phyloP scores from a whole-genome alignment of 2,113 vertebrate genomes.

The Eclectus roratus region DNA sequence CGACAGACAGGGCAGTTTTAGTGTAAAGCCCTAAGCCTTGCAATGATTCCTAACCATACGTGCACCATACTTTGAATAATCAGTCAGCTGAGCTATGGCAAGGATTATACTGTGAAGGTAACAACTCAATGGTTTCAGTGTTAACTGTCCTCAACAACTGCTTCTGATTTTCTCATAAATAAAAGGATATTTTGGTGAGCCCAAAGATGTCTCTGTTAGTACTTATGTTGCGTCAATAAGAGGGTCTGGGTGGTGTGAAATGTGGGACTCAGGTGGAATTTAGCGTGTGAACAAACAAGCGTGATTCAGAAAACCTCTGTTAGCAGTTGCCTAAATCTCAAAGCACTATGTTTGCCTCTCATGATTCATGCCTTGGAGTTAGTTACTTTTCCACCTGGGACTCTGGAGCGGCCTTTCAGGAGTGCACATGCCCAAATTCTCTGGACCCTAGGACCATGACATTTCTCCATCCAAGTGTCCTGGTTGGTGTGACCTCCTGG shows the following conservation, averaged over 20 bases:
- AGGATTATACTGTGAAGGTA: background rate
- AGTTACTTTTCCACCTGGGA: background rate
- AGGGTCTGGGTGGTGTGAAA: background rate
- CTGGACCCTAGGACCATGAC: background rate
- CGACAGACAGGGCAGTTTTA: background rate
- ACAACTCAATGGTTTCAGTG: background rate
- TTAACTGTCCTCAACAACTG: background rate
- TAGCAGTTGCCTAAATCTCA: background rate
- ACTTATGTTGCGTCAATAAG: background rate
- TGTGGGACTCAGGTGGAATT: background rate
- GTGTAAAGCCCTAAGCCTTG: background rate
- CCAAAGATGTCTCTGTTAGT: constrained; percentile 2
- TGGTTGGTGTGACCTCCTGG: background rate
- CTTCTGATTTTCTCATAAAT: background rate
- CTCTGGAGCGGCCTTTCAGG: background rate
- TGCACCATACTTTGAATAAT: background rate
- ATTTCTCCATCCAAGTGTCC: background rate
- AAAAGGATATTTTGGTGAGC: constrained; percentile 9
- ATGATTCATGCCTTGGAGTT: background rate
- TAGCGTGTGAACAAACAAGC: background rate
- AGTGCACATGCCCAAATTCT: background rate
- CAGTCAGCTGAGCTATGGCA: background rate
- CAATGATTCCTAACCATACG: background rate
- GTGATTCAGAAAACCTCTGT: background rate
- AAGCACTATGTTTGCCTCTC: background rate